Evolutionary conservation across 30 jellyfish, hydroid and myxozoan species (phyloP).

Genomic region (Aurelia sp.): DNA sequence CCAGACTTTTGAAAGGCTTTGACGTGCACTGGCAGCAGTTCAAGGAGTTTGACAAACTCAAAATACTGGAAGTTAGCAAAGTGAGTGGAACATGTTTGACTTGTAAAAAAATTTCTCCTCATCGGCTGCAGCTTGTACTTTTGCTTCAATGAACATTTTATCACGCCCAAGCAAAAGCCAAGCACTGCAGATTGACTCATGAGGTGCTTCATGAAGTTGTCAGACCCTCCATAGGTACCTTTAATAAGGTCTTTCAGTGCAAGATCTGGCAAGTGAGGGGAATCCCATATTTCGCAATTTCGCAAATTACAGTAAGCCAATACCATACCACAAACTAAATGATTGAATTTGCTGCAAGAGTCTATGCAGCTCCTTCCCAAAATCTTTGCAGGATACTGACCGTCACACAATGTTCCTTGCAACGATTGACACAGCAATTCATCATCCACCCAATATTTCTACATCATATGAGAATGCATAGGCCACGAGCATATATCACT

Average conservation of each 20-base stretch:
- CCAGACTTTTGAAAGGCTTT: no score
- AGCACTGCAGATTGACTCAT: background rate
- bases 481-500: no score
- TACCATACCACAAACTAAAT: no score
- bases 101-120: conserved; percentile 15
- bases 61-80: background rate
- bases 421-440: conserved; percentile 2
- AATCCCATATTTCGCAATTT: conserved; percentile 37
- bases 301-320: no score
- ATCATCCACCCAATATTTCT: background rate
- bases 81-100: conserved; percentile 14
- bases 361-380: conserved; percentile 4
- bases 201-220: background rate
- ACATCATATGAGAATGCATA: background rate
- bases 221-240: background rate
- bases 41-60: no score
- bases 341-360: background rate
- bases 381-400: conserved; percentile 32
- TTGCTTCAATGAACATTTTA: conserved; percentile 20
- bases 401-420: conserved; percentile 38
- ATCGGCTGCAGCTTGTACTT: conserved; percentile 21
- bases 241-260: conserved; percentile 4
- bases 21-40: no score
- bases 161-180: conserved; percentile 11
- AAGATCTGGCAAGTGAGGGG: conserved; percentile 39